Evolutionary conservation across 2,888 invertebrate species (phyloP).

Genomic region (Incurvaria masculella): DNA sequence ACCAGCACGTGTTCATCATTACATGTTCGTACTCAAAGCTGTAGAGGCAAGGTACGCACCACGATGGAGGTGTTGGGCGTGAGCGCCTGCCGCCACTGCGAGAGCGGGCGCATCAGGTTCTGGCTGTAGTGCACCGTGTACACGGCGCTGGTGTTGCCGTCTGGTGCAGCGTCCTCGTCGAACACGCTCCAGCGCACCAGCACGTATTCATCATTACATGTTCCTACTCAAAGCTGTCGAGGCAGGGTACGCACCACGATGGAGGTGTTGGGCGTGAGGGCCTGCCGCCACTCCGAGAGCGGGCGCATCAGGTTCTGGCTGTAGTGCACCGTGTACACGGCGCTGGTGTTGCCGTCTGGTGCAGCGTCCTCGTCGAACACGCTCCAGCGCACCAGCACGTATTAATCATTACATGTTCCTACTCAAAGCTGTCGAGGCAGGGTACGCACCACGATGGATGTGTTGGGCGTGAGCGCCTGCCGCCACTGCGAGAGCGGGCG

Average conservation of each 20-base stretch:
- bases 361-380: slow-evolving; percentile 1
- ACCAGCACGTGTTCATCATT: too few species aligned
- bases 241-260: too few species aligned
- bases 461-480: slow-evolving; percentile 26
- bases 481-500: slow-evolving; percentile 45
- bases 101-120: slow-evolving; percentile 32
- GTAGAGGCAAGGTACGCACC: too few species aligned
- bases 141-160: slow-evolving; percentile 32
- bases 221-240: too few species aligned
- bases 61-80: slow-evolving; percentile 23
- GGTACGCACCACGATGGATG: slow-evolving; percentile 18
- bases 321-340: slow-evolving; percentile 51
- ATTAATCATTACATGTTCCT: too few species aligned
- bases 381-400: too few species aligned
- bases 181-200: slow-evolving; percentile 20
- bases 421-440: too few species aligned
- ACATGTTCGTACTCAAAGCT: too few species aligned
- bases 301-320: slow-evolving; percentile 35
- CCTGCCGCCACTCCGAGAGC: slow-evolving; percentile 38
- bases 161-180: not conserved
- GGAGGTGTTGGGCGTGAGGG: slow-evolving; percentile 27
- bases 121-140: slow-evolving; percentile 52
- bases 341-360: slow-evolving; percentile 26
- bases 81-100: slow-evolving; percentile 38
- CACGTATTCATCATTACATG: too few species aligned